phyloP scores from a whole-genome alignment of 1,140 invertebrate species.

The Trachelipus rathkii region DNA sequence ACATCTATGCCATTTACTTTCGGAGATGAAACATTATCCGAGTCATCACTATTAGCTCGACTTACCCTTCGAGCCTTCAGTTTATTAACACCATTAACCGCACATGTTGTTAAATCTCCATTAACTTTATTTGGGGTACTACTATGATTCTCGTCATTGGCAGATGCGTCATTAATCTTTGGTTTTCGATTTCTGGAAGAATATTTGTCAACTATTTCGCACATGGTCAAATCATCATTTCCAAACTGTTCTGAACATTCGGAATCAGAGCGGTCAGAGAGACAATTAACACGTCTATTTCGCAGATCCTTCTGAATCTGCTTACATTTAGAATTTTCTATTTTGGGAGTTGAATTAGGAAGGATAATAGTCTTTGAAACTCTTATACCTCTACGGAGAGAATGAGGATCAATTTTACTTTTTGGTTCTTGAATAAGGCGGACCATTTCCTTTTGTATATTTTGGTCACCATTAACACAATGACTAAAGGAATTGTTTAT shows the following conservation, averaged over 20 bases:
- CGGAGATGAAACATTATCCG: conserved; percentile 33
- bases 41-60: conserved; percentile 40
- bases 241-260: conserved; percentile 36
- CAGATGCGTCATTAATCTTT: conserved; percentile 36
- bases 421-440: conserved; percentile 29
- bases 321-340: conserved; percentile 29
- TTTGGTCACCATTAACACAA: too few relatives aligned
- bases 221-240: conserved; percentile 29
- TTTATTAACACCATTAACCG: conserved; percentile 36
- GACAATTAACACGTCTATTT: conserved; percentile 33
- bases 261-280: conserved; percentile 38
- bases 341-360: conserved; percentile 1
- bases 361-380: conserved; percentile 28
- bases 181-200: conserved; percentile 35
- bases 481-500: too few relatives aligned
- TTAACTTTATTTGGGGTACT: conserved; percentile 30
- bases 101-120: conserved; percentile 33
- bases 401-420: conserved; percentile 21
- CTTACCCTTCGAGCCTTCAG: conserved; percentile 39
- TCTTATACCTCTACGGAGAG: conserved; percentile 37
- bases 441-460: conserved; percentile 21
- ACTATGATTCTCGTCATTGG: conserved; percentile 30
- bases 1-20: conserved; percentile 42
- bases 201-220: conserved; percentile 41
- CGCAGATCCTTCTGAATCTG: conserved; percentile 23